These are phyloP conservation scores for Luperina testacea DNA, from an alignment of 2,888 invertebrate species.

Conservation along the genomic window DNA sequence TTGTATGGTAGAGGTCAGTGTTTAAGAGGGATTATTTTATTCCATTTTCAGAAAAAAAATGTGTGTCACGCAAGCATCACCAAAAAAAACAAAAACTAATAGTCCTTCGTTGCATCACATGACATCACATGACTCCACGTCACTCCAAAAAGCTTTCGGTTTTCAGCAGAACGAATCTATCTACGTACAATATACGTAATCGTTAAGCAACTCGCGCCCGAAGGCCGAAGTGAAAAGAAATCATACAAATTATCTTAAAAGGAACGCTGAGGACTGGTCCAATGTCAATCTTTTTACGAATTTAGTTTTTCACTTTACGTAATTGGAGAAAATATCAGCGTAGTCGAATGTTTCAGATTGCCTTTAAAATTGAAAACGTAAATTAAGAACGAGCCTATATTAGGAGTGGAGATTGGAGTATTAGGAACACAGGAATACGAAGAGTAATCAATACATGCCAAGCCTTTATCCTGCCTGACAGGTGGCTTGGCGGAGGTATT, in stretches of 20 bases:
- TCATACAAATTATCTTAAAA: conserved; percentile 79
- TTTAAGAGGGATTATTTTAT: background rate
- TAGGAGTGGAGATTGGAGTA: conserved; percentile 8
- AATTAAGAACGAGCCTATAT: conserved; percentile 35
- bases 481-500: conserved; percentile 17
- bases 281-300: conserved; percentile 71
- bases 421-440: conserved; percentile 19
- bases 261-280: conserved; percentile 67
- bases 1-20: too few relatives aligned
- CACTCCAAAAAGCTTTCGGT: conserved; percentile 70
- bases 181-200: conserved; percentile 52
- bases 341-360: conserved; percentile 46
- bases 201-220: conserved; percentile 54
- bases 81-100: conserved; percentile 5
- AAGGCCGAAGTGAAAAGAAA: conserved; percentile 70
- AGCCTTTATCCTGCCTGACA: conserved; percentile 19
- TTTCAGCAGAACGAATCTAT: conserved; percentile 66
- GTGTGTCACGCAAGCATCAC: background rate
- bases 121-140: conserved; percentile 69
- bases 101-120: conserved; percentile 49
- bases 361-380: conserved; percentile 54
- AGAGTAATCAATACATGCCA: conserved; percentile 30
- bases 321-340: conserved; percentile 58
- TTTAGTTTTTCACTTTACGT: conserved; percentile 66
- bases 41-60: background rate